These are phyloP conservation scores for Orestias chungarensis DNA, from an alignment of 2,797 vertebrate genomes.

Conservation along the genomic window DNA sequence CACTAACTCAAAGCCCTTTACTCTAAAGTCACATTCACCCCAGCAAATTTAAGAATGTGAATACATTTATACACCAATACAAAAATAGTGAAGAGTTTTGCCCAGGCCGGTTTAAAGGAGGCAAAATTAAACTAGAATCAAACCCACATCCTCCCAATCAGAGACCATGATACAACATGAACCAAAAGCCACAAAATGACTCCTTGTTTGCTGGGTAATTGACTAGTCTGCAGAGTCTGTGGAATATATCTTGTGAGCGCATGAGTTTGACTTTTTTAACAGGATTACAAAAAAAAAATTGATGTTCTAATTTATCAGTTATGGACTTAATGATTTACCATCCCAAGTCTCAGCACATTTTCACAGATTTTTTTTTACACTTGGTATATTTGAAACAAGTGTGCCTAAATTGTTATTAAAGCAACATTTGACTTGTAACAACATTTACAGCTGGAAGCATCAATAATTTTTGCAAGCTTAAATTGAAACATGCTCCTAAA, in stretches of 20 bases:
- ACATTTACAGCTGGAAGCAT: constrained; percentile 50
- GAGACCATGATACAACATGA: not conserved
- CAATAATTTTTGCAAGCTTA: constrained; percentile 21
- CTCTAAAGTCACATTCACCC: not conserved
- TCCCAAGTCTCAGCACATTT: constrained; percentile 5
- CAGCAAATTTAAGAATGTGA: not conserved
- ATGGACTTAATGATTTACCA: not conserved
- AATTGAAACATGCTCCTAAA: constrained; percentile 25
- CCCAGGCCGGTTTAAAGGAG: not conserved
- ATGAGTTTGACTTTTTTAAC: not conserved
- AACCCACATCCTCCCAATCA: not conserved
- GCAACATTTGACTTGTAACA: constrained; percentile 54
- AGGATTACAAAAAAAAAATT: not conserved
- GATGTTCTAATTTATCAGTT: not conserved
- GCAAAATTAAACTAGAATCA: not conserved
- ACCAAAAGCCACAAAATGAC: not conserved
- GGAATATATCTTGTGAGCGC: not conserved
- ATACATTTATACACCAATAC: not conserved
- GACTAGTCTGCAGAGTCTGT: not conserved
- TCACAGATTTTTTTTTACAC: constrained; percentile 12
- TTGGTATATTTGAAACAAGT: constrained; percentile 24
- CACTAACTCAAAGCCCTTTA: not conserved
- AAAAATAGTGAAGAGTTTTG: not conserved
- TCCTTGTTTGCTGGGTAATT: not conserved
- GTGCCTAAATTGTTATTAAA: constrained; percentile 40